Evolutionary conservation across 2,888 invertebrate species (phyloP).

Genomic region (Branchipolynoe longqiensis): DNA sequence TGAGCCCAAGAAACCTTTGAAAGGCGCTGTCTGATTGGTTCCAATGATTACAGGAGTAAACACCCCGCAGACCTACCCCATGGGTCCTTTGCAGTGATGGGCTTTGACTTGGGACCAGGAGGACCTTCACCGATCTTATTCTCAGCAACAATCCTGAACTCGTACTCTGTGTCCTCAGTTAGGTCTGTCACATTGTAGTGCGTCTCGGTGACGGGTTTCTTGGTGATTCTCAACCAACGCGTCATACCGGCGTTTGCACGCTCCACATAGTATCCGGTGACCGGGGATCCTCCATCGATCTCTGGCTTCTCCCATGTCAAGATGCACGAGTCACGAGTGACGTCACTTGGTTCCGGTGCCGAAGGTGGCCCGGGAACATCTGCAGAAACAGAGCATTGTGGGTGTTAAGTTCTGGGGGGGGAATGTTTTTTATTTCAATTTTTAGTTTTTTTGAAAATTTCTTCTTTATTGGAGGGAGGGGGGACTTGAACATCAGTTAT

Average conservation of each 20-base stretch:
- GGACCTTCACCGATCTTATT: conserved; percentile 88
- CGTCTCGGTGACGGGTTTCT: conserved; percentile 62
- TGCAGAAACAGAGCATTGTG: too few relatives aligned
- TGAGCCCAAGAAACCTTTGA: too few relatives aligned
- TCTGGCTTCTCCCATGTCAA: conserved; percentile 62
- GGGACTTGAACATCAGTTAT: too few relatives aligned
- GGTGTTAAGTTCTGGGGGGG: too few relatives aligned
- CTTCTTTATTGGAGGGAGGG: too few relatives aligned
- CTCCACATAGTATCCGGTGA: conserved; percentile 72
- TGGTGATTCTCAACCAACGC: conserved; percentile 87
- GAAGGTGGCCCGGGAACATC: conserved; percentile 82
- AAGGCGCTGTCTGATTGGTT: too few relatives aligned
- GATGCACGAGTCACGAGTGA: conserved; percentile 83
- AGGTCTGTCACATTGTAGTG: conserved; percentile 62
- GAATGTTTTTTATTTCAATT: too few relatives aligned
- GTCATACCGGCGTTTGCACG: conserved; percentile 86
- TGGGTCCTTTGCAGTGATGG: conserved; percentile 67
- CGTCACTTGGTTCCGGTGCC: conserved; percentile 87
- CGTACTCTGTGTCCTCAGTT: conserved; percentile 83
- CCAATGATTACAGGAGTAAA: too few relatives aligned
- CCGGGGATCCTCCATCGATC: conserved; percentile 72
- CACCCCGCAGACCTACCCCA: conserved; percentile 56
- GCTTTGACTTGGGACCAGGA: conserved; percentile 64
- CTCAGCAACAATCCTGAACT: conserved; percentile 92
- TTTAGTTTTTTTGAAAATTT: too few relatives aligned